A percentile compares a stretch with the other conserved stretches of the same genome.
Conservation (phyloP, 2,797 vertebrate genomes). For the Tinamus major region DNA sequence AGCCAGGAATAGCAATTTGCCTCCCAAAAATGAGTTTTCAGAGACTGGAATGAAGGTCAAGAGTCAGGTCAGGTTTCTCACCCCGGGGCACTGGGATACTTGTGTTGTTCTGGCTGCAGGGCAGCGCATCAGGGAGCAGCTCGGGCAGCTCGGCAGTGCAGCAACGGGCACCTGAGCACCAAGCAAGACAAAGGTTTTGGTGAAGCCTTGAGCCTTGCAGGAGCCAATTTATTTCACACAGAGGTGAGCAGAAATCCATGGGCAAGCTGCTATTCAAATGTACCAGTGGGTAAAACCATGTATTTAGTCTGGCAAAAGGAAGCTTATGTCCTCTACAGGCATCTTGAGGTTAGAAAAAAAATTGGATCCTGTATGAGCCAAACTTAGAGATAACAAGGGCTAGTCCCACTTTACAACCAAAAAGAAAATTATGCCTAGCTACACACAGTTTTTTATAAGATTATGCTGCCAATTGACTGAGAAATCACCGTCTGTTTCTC, state of each 20-base stretch:
- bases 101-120: not conserved
- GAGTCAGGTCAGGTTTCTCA: not conserved
- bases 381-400: not conserved
- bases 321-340: not conserved
- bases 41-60: not conserved
- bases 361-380: not conserved
- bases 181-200: not conserved
- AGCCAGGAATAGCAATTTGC: not conserved
- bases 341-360: not conserved
- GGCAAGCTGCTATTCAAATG: not conserved
- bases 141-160: not conserved
- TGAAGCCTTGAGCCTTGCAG: not conserved
- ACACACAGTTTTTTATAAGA: not conserved
- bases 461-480: not conserved
- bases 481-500: not conserved
- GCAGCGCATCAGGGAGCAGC: not conserved
- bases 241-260: not conserved
- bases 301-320: not conserved
- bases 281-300: not conserved
- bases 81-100: not conserved
- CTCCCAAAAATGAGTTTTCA: not conserved
- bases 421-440: not conserved
- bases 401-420: not conserved
- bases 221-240: not conserved
- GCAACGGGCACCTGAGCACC: accelerated